Evolutionary conservation across 2,113 vertebrate species (phyloP).

Genomic region (Malurus alboscapulatus): DNA sequence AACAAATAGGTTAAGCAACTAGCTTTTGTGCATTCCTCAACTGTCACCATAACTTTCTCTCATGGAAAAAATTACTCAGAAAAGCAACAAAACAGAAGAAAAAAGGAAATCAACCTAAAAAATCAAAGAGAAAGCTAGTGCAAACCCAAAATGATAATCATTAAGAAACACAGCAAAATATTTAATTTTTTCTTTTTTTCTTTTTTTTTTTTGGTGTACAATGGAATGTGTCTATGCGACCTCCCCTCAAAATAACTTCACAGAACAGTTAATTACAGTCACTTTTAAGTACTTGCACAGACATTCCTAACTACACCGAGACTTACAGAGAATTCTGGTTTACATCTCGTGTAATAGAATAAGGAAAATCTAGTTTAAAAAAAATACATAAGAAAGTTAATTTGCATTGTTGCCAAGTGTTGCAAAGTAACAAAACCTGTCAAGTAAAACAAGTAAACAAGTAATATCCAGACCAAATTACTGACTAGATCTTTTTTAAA

Average conservation of each 20-base stretch:
- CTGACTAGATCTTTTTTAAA: slow-evolving; percentile 47
- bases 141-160: slow-evolving; percentile 43
- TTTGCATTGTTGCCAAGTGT: slow-evolving; percentile 69
- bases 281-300: slow-evolving; percentile 22
- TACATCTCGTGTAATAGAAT: slow-evolving; percentile 30
- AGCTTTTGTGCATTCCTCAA: slow-evolving; percentile 56
- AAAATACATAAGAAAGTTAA: slow-evolving; percentile 59
- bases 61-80: slow-evolving; percentile 36
- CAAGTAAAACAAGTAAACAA: slow-evolving; percentile 75
- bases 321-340: slow-evolving; percentile 37
- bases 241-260: slow-evolving; percentile 45
- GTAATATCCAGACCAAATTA: slow-evolving; percentile 70
- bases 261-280: slow-evolving; percentile 43
- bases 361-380: slow-evolving; percentile 47
- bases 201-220: slow-evolving; percentile 18
- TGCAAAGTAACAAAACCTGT: slow-evolving; percentile 63
- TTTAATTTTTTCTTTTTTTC: background rate
- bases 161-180: slow-evolving; percentile 48
- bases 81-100: background rate
- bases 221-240: slow-evolving; percentile 57
- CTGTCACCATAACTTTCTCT: slow-evolving; percentile 32
- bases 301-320: slow-evolving; percentile 45
- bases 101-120: background rate
- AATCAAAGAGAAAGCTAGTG: slow-evolving; percentile 38
- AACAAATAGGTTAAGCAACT: slow-evolving; percentile 37